Evolutionary conservation across 1,140 invertebrate genomes (phyloP), one percentile per base, ranked within the genome.

Genomic region (Macrobrachium nipponense): DNA sequence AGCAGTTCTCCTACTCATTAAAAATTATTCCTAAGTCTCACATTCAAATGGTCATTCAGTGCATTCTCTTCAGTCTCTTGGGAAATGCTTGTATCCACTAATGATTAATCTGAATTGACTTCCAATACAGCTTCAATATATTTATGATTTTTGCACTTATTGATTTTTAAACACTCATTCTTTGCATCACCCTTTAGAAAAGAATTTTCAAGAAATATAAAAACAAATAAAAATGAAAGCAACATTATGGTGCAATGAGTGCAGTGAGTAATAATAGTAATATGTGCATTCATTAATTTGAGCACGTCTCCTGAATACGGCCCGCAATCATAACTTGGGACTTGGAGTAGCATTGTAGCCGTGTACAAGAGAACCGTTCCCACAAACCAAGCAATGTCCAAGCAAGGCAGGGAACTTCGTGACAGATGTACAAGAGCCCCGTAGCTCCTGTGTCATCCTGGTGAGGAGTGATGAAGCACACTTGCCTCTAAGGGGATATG

Each of bases 311-410:
- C 73, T 36, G 62, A 80, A 80, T 64, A 66, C 61, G n/a, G 78
- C n/a, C 60, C 60, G 43, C 62, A 66, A 62, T 80, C 62, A 44
- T 44, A 66, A 51, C 78, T 59, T 66, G 60, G 62, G 78, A 80
- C 60, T 80, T 64, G 36, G 62, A 62, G 60, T 80, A 66, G 78
- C 78, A 80, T 80, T 62, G 64, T 66, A 80, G 78, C 61, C 60
- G 44, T 80, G 27, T 44, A 64, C 60, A 80, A 44, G 78, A 62
- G 64, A 43, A 80, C 7, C 44, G 64, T 76, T 58, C 73, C 73
- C 73, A 76, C 73, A 76, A 76, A 80, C 62, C 78, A 80, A 66
- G 78, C 78, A 80, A 79, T 62, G 20, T 79, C 77, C 60, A 79
- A 79, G 77, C 77, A 79, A 80, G 62, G 64, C n/a, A 64, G 60